Base-by-base conservation (phyloP, 2,888 invertebrate genomes). In the Oligia fasciuncula region DNA sequence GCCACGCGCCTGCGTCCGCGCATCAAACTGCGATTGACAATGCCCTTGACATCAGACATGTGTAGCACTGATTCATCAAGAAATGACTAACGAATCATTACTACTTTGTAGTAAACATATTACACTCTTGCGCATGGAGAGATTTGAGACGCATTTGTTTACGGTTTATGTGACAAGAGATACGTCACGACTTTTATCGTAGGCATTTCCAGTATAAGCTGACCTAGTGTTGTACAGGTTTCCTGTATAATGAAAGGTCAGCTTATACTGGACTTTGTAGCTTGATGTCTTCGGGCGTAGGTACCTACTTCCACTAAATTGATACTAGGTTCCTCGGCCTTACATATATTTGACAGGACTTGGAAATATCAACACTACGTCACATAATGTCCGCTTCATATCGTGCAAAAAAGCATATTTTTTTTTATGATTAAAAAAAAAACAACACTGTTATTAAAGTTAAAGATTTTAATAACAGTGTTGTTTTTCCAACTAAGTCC, bases 1-100 rank as follows among this genome's bases (percentile, higher is more conserved):
- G 66, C 78, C 80, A 83, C 70, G 84, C 66, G 71, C 35, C 63
- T 2, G n/a, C 71, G 79, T 29, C 49, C 3, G 80, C 70, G 73
- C 83, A 57, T 40, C 62, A 68, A 54, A 49, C 70, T 81, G 70
- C 78, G 84, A 54, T 46, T 3, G 69, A 13, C 49, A 19, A 23
- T 40, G 67, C 67, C 81, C 81, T 71, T 81, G 46, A 67, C n/a
- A 29, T 17, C 9, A 19, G 60, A 62, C 81, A 84, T 84, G 84
- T 78, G 81, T 54, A 69, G n/a, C 46, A 67, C 78, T 84, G 79
- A 81, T 78, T 84, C 81, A 81, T 84, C 66, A 46, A 46, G 29
- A n/a, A 80, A 63, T 83, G 62, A 80, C 77, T 66, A 77, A 77
- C 46, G 9, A 75, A 65, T 60, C n/a, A 17, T n/a, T n/a, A 66